A percentile compares a stretch with the other conserved stretches of the same genome.
phyloP scores from a whole-genome alignment of 2,888 invertebrate species.

The Alcis repandata region DNA sequence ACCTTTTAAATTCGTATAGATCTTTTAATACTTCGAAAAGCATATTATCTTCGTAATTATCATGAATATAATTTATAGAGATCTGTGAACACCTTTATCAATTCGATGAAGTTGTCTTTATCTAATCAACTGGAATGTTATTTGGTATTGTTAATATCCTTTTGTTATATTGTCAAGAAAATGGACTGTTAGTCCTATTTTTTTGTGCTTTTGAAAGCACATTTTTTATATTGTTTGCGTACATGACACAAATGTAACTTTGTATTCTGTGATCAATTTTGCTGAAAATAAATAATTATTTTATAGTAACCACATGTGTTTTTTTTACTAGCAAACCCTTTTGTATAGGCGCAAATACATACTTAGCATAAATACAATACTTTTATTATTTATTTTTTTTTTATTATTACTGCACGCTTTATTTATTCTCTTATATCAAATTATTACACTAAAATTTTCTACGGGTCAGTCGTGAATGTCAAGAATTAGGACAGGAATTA shows the following conservation, averaged over 20 bases:
- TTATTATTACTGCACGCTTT: too few relatives aligned
- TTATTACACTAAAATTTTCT: too few relatives aligned
- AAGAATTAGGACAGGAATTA: neutral
- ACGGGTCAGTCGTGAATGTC: neutral
- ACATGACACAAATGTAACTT: neutral
- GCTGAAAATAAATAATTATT: slow-evolving; percentile 2
- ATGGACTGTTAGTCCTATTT: neutral
- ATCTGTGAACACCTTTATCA: slow-evolving; percentile 36
- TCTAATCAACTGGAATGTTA: slow-evolving; percentile 31
- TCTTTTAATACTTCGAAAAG: neutral
- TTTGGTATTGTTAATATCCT: slow-evolving; percentile 15
- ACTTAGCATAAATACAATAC: neutral
- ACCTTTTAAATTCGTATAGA: neutral
- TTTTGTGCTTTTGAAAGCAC: neutral
- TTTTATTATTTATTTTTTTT: too few relatives aligned
- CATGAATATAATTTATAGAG: slow-evolving; percentile 18
- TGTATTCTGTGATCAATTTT: slow-evolving; percentile 1
- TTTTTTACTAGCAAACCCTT: neutral
- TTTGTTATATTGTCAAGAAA: slow-evolving; percentile 8
- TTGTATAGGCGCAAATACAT: too few relatives aligned
- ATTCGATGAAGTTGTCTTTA: slow-evolving; percentile 25
- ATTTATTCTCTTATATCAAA: too few relatives aligned
- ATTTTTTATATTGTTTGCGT: slow-evolving; percentile 1
- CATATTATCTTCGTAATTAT: neutral
- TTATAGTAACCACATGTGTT: neutral